Percentiles rank a stretch among this genome's conserved stretches.
Evolutionary conservation across 2,888 invertebrate genomes (phyloP).

Genomic region (Drosophila stalkeri): DNA sequence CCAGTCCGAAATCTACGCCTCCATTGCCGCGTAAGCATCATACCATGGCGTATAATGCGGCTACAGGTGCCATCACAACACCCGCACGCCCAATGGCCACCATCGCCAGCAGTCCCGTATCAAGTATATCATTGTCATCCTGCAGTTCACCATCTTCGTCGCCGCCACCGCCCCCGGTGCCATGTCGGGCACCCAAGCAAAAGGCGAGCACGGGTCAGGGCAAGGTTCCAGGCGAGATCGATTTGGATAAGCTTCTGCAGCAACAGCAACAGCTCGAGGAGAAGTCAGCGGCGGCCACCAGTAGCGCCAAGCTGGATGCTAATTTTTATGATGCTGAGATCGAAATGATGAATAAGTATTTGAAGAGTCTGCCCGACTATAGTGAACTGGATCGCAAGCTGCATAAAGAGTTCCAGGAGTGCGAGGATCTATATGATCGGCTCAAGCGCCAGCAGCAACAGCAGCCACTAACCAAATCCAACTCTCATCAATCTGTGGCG

Average conservation of each 20-base stretch:
- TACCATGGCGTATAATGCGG: conserved; percentile 76
- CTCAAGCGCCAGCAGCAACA: conserved; percentile 80
- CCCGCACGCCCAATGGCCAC: conserved; percentile 73
- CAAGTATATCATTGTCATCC: conserved; percentile 83
- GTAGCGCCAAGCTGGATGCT: conserved; percentile 79
- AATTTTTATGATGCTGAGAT: conserved; percentile 85
- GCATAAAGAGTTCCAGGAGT: conserved; percentile 85
- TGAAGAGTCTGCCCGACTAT: conserved; percentile 85
- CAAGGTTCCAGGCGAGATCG: conserved; percentile 55
- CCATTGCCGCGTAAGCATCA: conserved; percentile 79
- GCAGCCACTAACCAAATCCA: conserved; percentile 82
- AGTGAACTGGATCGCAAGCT: conserved; percentile 84
- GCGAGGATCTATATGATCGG: conserved; percentile 84
- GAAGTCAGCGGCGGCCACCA: conserved; percentile 76
- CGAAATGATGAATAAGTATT: conserved; percentile 85
- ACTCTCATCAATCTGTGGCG: conserved; percentile 81
- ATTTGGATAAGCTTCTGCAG: conserved; percentile 76
- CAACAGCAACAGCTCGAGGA: conserved; percentile 81
- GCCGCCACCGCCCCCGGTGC: conserved; percentile 84
- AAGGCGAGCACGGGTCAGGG: conserved; percentile 15
- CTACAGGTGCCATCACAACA: conserved; percentile 70
- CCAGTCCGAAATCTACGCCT: conserved; percentile 82
- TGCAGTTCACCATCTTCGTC: conserved; percentile 83
- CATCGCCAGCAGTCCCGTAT: conserved; percentile 80
- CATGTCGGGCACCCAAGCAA: conserved; percentile 81